phyloP scores from a whole-genome alignment of 2,797 vertebrate genomes.

The Adelosebastes latens region DNA sequence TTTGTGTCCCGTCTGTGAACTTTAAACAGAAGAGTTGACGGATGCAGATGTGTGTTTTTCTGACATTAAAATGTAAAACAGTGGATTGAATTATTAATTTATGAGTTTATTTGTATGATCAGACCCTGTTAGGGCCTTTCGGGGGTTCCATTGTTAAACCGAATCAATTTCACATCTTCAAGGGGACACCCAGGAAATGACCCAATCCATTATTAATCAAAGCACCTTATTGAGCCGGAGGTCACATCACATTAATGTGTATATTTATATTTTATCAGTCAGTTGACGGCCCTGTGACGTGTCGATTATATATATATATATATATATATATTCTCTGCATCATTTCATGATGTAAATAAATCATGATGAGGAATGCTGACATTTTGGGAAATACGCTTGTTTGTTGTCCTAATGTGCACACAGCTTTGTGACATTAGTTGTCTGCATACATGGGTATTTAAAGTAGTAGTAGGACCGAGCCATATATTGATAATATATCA shows the following conservation, averaged over 20 bases:
- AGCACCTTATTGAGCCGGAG: conserved; percentile 15
- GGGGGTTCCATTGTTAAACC: conserved; percentile 14
- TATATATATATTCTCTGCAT: background rate
- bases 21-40: background rate
- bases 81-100: conserved; percentile 16
- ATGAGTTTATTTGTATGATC: conserved; percentile 26
- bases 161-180: conserved; percentile 31
- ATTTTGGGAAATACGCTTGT: background rate
- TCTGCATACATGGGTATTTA: background rate
- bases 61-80: conserved; percentile 1
- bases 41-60: conserved; percentile 1
- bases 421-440: background rate
- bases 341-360: background rate
- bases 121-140: background rate
- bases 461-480: too few relatives aligned
- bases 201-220: conserved; percentile 60
- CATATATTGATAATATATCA: too few relatives aligned
- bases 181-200: conserved; percentile 16
- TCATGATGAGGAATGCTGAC: background rate
- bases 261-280: background rate
- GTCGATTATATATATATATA: too few relatives aligned
- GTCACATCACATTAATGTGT: conserved; percentile 12
- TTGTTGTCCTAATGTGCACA: background rate
- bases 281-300: conserved; percentile 8
- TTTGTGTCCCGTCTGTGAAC: conserved; percentile 3